Conservation (phyloP, 2,797 vertebrate species). For the Sebastes vulpes region DNA sequence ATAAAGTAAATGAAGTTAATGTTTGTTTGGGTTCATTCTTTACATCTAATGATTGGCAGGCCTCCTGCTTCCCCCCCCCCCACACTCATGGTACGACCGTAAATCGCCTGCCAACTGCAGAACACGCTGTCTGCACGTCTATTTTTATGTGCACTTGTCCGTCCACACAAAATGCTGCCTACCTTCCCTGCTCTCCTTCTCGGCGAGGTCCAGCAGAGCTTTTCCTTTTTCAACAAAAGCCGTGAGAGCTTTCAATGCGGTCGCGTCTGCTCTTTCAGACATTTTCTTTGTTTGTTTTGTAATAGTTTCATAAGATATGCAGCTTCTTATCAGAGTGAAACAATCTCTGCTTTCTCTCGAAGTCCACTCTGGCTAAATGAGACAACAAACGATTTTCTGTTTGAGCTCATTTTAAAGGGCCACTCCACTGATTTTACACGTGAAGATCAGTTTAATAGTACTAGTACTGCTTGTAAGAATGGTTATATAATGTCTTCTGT, state of each 20-base stretch:
- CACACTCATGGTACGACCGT: neutral
- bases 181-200: constrained; percentile 60
- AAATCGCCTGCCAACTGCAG: constrained; percentile 21
- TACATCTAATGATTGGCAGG: constrained; percentile 43
- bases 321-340: constrained; percentile 27
- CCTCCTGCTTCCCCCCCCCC: constrained; percentile 7
- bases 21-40: constrained; percentile 3
- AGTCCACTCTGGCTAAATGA: constrained; percentile 21
- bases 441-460: neutral
- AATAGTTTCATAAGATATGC: constrained; percentile 1
- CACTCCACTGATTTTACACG: neutral
- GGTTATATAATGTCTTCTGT: neutral
- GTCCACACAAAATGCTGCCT: constrained; percentile 21
- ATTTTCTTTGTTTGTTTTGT: constrained; percentile 6
- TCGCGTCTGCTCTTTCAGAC: neutral
- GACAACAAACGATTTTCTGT: neutral
- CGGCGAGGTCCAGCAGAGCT: constrained; percentile 55
- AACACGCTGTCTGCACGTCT: constrained; percentile 25
- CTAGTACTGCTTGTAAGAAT: neutral
- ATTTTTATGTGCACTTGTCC: constrained; percentile 41
- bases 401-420: constrained; percentile 22
- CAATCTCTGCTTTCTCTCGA: constrained; percentile 1
- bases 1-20: constrained; percentile 11
- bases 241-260: constrained; percentile 14
- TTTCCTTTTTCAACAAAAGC: constrained; percentile 45